Base-by-base conservation (phyloP, 2,113 vertebrate genomes). In the Brachyhypopomus occidentalis region DNA sequence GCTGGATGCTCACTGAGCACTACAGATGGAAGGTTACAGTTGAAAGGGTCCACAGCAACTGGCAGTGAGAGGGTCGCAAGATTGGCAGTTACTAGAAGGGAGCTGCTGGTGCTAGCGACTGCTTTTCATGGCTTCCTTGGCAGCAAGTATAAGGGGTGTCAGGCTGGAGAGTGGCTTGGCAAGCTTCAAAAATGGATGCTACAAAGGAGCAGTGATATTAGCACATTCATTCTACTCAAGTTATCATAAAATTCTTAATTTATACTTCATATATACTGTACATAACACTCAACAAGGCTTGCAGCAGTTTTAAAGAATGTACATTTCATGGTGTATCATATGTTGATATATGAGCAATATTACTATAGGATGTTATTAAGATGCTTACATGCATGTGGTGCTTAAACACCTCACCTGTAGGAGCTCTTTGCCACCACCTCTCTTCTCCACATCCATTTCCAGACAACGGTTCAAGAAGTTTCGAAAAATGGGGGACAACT, bases 381-480 rank as follows among this genome's bases (percentile, higher is more conserved):
- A 11, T 52, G 2, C 2, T 8, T 52, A 11, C 45, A 14, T 52
- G 2, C 12, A 41, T 41, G 12, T 52, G 45, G 45, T 14, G 2
- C 12, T 11, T 52, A 52, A 30, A 14, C 12, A 52, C 45, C 34
- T 77, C 87, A 94, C 93, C 90, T 94, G 91, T 80, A 94, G 86
- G 45, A 94, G 89, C 75, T 94, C 92, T 84, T 86, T 88, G 73
- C 92, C 90, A 0, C 91, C 89, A 22, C 93, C 92, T 88, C 93
- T 87, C 84, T 94, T 93, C 83, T 94, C 93, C 84, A 94, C 93
- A 0, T 94, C 93, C 93, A 94, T 94, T 87, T 94, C 93, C 74
- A 94, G 89, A 75, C 91, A 93, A 85, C 91, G 91, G 45, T 91
- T 90, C 84, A 94, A 87, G 87, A 93, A 94, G 75, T 89, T 89